Evolutionary conservation across 2,797 vertebrate genomes (phyloP).

Genomic region (Linurgus olivaceus): DNA sequence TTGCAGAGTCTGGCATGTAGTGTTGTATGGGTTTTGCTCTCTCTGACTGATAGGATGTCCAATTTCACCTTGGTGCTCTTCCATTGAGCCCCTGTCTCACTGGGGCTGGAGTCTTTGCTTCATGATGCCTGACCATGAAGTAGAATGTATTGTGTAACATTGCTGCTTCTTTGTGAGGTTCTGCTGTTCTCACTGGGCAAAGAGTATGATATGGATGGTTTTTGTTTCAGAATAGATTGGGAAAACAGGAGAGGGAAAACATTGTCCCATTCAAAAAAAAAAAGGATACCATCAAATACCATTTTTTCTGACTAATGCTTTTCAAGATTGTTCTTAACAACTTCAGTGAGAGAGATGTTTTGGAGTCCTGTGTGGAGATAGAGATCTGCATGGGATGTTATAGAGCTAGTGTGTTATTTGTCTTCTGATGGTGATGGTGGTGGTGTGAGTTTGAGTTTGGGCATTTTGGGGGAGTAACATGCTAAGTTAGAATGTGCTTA

Average conservation of each 20-base stretch:
- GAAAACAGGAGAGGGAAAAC: not conserved
- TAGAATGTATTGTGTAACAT: not conserved
- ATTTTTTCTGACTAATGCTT: not conserved
- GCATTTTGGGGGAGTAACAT: not conserved
- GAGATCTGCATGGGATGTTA: not conserved
- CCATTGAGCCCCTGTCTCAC: not conserved
- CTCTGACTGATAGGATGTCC: not conserved
- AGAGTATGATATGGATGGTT: accelerated
- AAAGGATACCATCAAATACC: accelerated
- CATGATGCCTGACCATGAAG: not conserved
- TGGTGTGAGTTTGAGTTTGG: not conserved
- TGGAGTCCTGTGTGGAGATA: not conserved
- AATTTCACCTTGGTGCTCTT: not conserved
- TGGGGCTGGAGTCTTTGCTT: not conserved
- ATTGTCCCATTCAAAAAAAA: not conserved
- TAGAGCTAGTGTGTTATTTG: not conserved
- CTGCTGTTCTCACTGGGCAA: not conserved
- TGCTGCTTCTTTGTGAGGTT: not conserved
- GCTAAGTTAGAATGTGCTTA: not conserved
- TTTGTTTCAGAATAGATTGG: not conserved
- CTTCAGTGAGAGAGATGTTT: not conserved
- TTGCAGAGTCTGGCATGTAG: not conserved
- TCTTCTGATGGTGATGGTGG: not conserved
- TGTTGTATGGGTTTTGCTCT: not conserved
- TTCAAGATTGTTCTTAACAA: not conserved